Evolutionary conservation across 2,888 invertebrate species (phyloP).

Genomic region (Ophonus ardosiacus): DNA sequence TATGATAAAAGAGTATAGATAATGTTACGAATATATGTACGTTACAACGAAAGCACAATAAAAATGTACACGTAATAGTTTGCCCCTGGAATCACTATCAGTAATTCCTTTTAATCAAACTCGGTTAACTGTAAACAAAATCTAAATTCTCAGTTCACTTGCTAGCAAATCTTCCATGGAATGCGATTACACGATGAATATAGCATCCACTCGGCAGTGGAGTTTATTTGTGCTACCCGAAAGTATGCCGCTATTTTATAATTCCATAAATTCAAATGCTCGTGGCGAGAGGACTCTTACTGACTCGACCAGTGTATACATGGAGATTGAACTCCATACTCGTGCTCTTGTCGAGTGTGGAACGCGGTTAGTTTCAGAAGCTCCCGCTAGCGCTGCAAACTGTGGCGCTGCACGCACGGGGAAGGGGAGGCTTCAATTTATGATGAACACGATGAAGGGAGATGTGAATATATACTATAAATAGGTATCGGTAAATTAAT

Average conservation of each 20-base stretch:
- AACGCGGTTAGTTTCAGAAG: background rate
- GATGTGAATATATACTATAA: constrained; percentile 9
- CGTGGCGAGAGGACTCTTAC: constrained; percentile 23
- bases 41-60: too few species aligned
- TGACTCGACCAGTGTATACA: constrained; percentile 18
- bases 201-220: constrained; percentile 8
- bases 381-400: background rate
- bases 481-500: constrained; percentile 27
- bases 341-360: background rate
- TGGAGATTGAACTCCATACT: background rate
- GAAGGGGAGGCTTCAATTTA: constrained; percentile 11
- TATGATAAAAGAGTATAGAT: too few species aligned
- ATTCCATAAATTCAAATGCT: constrained; percentile 46
- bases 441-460: constrained; percentile 35
- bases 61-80: background rate
- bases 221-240: constrained; percentile 18
- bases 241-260: constrained; percentile 41
- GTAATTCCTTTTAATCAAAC: constrained; percentile 47
- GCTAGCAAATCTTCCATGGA: constrained; percentile 51
- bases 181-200: constrained; percentile 47
- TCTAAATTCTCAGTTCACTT: constrained; percentile 47
- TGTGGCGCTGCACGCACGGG: constrained; percentile 1
- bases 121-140: constrained; percentile 51
- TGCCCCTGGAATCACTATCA: background rate
- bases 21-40: too few species aligned